Percentiles rank a stretch among this genome's conserved stretches.
Evolutionary conservation across 2,888 invertebrate genomes (phyloP).

Genomic region (Folsomia candida): DNA sequence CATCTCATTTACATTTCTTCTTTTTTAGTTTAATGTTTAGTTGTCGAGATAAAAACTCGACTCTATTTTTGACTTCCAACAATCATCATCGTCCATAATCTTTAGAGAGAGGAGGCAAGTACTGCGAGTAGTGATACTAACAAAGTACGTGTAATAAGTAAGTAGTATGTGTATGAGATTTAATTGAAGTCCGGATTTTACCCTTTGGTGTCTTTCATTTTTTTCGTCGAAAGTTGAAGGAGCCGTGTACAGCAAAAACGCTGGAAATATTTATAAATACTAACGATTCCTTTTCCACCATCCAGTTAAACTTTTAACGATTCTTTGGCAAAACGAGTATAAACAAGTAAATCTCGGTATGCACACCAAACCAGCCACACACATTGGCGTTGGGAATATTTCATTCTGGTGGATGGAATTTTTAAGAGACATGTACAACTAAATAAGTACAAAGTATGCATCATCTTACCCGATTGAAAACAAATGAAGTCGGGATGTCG

Average conservation of each 20-base stretch:
- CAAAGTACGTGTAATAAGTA: too few relatives aligned
- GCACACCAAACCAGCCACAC: background rate
- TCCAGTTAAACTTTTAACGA: background rate
- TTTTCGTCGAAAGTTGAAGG: background rate
- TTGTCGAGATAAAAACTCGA: background rate
- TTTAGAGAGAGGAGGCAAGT: background rate
- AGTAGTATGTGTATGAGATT: background rate
- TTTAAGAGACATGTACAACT: background rate
- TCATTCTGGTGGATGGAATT: background rate
- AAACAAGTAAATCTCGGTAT: background rate
- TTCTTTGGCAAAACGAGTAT: background rate
- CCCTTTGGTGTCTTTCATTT: background rate
- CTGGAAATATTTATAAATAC: slow-evolving; percentile 8
- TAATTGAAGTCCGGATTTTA: background rate
- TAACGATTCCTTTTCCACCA: background rate
- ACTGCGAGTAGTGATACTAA: too few relatives aligned
- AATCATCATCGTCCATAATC: background rate
- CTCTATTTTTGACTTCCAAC: slow-evolving; percentile 6
- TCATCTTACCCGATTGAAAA: slow-evolving; percentile 61
- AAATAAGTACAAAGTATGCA: too few relatives aligned
- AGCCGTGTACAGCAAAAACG: background rate
- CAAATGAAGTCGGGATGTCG: slow-evolving; percentile 62
- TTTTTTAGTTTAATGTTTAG: background rate
- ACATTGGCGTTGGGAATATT: too few relatives aligned
- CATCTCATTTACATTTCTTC: background rate